Conservation (phyloP, 2,113 vertebrate genomes). For the Sceloporus undulatus region DNA sequence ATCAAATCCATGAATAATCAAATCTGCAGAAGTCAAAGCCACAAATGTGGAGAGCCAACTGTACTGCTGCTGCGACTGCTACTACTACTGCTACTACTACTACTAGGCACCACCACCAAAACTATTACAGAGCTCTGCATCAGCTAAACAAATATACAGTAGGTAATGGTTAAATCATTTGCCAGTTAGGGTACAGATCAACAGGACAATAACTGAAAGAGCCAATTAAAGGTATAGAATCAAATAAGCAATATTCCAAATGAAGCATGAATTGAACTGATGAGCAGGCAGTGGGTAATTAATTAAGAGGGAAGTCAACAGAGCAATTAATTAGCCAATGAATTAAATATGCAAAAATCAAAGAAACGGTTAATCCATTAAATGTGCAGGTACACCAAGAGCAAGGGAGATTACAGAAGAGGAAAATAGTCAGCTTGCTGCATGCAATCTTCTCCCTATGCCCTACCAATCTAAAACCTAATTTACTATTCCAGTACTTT, state of each 20-base stretch:
- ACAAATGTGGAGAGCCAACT: too few relatives aligned
- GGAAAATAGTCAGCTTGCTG: slow-evolving; percentile 33
- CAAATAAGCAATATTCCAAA: slow-evolving; percentile 66
- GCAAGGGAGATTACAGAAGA: slow-evolving; percentile 51
- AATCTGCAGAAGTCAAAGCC: too few relatives aligned
- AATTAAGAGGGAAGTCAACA: slow-evolving; percentile 65
- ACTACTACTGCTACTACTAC: background rate
- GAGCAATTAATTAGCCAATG: slow-evolving; percentile 70
- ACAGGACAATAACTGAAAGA: slow-evolving; percentile 61
- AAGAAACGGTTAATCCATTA: slow-evolving; percentile 63
- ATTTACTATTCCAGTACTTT: background rate
- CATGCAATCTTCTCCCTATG: background rate
- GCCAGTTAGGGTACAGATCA: slow-evolving; percentile 57
- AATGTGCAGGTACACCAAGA: slow-evolving; percentile 61
- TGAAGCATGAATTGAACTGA: slow-evolving; percentile 65
- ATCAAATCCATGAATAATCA: too few relatives aligned
- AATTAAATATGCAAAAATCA: slow-evolving; percentile 65
- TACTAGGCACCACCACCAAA: background rate
- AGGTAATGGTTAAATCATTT: slow-evolving; percentile 51
- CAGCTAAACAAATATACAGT: slow-evolving; percentile 29
- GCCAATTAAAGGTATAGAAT: slow-evolving; percentile 67
- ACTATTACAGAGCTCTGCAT: background rate
- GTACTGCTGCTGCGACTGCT: background rate
- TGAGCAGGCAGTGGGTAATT: slow-evolving; percentile 69
- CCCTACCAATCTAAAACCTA: slow-evolving; percentile 12